Percentiles rank a stretch among this genome's conserved stretches.
Conservation (phyloP, 2,113 vertebrate species). For the Isichthys henryi region DNA sequence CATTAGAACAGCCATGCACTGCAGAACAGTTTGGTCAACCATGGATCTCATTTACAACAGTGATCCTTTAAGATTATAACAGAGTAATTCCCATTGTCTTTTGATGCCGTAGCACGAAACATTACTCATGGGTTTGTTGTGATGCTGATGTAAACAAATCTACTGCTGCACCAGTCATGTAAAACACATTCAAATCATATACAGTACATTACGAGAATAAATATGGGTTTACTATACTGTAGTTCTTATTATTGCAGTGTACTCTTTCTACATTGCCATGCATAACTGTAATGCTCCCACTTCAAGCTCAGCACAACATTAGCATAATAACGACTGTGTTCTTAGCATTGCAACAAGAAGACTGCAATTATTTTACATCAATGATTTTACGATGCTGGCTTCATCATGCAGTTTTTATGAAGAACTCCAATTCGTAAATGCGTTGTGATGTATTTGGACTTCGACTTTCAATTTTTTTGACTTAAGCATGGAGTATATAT, state of each 20-base stretch:
- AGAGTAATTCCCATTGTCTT: not conserved
- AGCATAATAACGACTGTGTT: not conserved
- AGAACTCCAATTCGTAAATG: not conserved
- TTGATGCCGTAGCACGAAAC: fast-evolving
- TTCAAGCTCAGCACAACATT: not conserved
- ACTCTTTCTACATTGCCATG: not conserved
- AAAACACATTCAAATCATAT: not conserved
- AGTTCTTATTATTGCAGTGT: not conserved
- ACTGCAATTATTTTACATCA: not conserved
- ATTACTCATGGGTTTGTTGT: not conserved
- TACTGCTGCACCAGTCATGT: not conserved
- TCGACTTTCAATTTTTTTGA: not conserved
- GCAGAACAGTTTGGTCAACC: not conserved
- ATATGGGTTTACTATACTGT: not conserved
- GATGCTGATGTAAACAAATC: not conserved
- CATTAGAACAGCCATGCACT: not conserved
- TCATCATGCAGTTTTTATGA: not conserved
- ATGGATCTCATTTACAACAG: not conserved
- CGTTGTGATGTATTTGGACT: not conserved
- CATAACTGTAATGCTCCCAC: not conserved
- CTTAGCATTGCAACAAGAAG: not conserved
- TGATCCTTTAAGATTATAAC: not conserved
- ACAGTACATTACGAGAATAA: not conserved
- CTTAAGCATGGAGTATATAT: not conserved
- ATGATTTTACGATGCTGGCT: not conserved